phyloP scores from a whole-genome alignment of 2,113 vertebrate genomes.

The Gulo gulo region DNA sequence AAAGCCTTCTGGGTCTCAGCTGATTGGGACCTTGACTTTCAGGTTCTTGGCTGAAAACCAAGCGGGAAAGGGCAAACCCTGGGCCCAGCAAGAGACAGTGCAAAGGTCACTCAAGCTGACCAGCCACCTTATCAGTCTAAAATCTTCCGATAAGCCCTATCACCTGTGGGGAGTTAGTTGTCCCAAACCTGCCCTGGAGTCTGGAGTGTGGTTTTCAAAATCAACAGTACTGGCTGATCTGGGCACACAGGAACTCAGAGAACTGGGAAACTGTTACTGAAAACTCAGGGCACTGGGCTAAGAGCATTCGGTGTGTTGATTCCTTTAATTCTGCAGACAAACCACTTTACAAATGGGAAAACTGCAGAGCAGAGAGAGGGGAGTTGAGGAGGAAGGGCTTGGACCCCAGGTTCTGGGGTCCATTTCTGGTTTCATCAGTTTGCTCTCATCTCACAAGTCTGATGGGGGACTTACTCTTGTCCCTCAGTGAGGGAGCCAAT shows the following conservation, averaged over 20 bases:
- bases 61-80: background rate
- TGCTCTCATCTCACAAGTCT: background rate
- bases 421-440: background rate
- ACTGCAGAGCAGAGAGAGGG: background rate
- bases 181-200: background rate
- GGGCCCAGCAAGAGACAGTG: background rate
- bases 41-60: background rate
- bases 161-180: background rate
- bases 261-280: background rate
- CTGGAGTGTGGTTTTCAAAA: background rate
- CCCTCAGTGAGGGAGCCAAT: background rate
- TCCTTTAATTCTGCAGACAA: background rate
- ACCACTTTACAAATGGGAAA: background rate
- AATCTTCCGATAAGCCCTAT: background rate
- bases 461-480: background rate
- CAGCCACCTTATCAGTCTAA: background rate
- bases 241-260: background rate
- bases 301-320: background rate
- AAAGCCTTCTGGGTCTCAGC: background rate
- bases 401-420: background rate
- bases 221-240: background rate
- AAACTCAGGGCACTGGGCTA: background rate
- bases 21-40: background rate
- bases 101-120: background rate
- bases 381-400: background rate